These are phyloP conservation scores for Ochropleura leucogaster DNA, from an alignment of 2,888 invertebrate species.

Conservation along the genomic window DNA sequence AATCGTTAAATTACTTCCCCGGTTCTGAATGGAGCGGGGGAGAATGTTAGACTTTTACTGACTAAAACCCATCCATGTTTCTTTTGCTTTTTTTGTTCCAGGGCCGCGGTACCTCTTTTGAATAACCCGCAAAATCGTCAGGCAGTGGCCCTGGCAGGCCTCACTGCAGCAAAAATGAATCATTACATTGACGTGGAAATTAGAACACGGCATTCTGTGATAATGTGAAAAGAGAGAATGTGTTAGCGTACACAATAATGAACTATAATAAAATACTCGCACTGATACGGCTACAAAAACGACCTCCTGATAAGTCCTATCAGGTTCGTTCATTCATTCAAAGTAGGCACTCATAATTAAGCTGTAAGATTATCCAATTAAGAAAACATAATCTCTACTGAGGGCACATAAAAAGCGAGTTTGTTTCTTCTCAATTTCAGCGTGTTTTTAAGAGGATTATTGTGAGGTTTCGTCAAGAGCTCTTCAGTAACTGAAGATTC, in stretches of 20 bases:
- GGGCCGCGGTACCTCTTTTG: no score
- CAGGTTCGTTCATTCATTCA: not conserved
- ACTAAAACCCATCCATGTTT: no score
- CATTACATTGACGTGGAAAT: not conserved
- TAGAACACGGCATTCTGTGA: not conserved
- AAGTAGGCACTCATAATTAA: not conserved
- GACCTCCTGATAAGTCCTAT: not conserved
- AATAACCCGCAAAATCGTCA: no score
- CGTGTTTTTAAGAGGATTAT: not conserved
- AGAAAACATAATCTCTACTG: not conserved
- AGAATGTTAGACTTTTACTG: no score
- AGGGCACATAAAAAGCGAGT: not conserved
- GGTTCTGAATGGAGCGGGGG: no score
- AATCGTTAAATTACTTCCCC: no score
- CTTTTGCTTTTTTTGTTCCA: no score
- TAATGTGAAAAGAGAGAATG: not conserved
- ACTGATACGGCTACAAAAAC: not conserved
- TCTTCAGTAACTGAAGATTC: not conserved
- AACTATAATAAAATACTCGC: not conserved
- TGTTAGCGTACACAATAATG: not conserved
- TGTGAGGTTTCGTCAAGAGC: not conserved
- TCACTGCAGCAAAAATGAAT: not conserved
- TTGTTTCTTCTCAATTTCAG: not conserved
- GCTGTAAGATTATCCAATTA: not conserved
- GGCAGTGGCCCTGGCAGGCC: no score